Conservation (phyloP, 2,113 vertebrate genomes). For the Recurvirostra avosetta region DNA sequence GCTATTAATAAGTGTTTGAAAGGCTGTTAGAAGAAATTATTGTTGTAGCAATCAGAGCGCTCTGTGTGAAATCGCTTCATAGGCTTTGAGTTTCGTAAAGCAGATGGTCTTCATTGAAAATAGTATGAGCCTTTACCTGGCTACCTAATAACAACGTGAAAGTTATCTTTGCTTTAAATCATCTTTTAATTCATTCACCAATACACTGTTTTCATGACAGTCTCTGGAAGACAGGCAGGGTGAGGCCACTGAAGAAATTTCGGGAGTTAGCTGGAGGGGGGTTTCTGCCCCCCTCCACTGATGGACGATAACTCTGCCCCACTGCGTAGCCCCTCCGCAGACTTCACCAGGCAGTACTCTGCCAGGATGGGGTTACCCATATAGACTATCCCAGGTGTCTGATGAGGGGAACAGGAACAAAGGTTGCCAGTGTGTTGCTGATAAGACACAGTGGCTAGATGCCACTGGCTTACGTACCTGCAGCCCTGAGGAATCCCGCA, state of each 20-base stretch:
- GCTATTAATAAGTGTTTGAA: conserved; percentile 67
- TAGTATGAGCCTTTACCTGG: conserved; percentile 41
- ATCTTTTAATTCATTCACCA: not conserved
- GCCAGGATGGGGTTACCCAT: not conserved
- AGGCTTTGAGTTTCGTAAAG: conserved; percentile 22
- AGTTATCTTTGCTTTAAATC: not conserved
- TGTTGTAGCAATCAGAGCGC: conserved; percentile 69
- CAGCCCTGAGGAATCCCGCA: not conserved
- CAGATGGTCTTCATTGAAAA: conserved; percentile 44
- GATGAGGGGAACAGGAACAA: not conserved
- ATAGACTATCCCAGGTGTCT: accelerated
- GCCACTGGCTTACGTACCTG: not conserved
- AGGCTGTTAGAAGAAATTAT: conserved; percentile 71
- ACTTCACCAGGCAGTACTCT: not conserved
- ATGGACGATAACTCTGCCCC: not conserved
- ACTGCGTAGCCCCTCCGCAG: too few relatives aligned
- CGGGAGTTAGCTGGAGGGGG: not conserved
- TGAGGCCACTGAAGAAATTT: not conserved
- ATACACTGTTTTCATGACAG: not conserved
- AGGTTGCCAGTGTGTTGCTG: not conserved
- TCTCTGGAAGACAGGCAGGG: conserved; percentile 16
- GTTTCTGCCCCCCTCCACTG: not conserved
- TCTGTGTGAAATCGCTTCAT: conserved; percentile 70
- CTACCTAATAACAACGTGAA: not conserved
- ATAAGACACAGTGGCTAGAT: not conserved